Percentiles rank a stretch among this genome's conserved stretches.
Evolutionary conservation across 37 sponge, comb jelly and placozoan genomes (phyloP).

Genomic region (Diacarnus erythraeanus): DNA sequence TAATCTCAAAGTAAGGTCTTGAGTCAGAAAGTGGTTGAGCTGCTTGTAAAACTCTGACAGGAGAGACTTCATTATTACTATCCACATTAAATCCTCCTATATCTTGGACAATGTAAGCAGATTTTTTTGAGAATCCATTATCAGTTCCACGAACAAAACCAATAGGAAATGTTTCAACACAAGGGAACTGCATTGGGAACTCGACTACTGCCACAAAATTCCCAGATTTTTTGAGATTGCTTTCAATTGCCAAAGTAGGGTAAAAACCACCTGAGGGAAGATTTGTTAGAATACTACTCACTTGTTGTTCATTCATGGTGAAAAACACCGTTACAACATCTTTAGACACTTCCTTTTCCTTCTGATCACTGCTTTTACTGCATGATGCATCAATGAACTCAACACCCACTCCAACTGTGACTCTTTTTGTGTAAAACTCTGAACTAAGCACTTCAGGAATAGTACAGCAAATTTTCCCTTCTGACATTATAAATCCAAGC

Average conservation of each 20-base stretch:
- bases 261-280: constrained; percentile 27
- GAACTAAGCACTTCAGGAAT: constrained; percentile 13
- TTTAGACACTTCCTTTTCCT: neutral
- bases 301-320: constrained; percentile 47
- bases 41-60: constrained; percentile 48
- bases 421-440: neutral
- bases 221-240: neutral
- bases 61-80: neutral
- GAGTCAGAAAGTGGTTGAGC: constrained; percentile 57
- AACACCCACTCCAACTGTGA: constrained; percentile 51
- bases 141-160: constrained; percentile 46
- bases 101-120: neutral
- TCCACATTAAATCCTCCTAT: neutral
- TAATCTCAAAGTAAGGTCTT: constrained; percentile 63
- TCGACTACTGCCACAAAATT: neutral
- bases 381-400: constrained; percentile 1
- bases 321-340: constrained; percentile 42
- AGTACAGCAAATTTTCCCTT: constrained; percentile 10
- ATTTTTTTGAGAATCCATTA: neutral
- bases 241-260: constrained; percentile 43
- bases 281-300: constrained; percentile 15
- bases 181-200: constrained; percentile 54
- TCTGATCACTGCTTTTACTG: neutral
- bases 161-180: constrained; percentile 1
- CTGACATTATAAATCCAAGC: constrained; percentile 49